phyloP scores from a whole-genome alignment of 2,797 vertebrate genomes.

The Pyrrhura leucotis region DNA sequence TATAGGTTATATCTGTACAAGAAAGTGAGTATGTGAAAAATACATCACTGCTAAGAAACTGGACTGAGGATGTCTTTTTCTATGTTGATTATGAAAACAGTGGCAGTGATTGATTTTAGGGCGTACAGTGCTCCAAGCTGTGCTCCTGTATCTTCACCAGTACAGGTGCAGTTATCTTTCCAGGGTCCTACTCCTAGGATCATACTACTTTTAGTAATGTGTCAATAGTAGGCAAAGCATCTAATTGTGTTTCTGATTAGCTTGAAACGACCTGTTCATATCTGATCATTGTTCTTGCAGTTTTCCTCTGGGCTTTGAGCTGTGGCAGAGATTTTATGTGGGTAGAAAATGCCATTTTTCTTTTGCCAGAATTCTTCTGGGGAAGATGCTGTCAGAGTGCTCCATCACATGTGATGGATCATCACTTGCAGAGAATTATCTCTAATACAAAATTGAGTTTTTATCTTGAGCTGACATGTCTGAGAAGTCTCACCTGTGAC shows the following conservation, averaged over 20 bases:
- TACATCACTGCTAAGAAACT: neutral
- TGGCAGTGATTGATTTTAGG: neutral
- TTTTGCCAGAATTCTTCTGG: slow-evolving; percentile 1
- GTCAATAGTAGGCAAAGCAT: neutral
- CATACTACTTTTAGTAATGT: neutral
- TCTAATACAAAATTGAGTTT: slow-evolving; percentile 50
- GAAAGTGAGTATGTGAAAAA: neutral
- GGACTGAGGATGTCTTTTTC: neutral
- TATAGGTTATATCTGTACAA: neutral
- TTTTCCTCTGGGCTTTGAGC: neutral
- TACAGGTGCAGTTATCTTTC: neutral
- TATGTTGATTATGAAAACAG: neutral
- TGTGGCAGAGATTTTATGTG: neutral
- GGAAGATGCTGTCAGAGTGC: slow-evolving; percentile 26
- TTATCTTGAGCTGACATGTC: slow-evolving; percentile 40
- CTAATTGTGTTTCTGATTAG: neutral
- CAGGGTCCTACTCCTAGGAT: neutral
- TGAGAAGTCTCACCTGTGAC: slow-evolving; percentile 22
- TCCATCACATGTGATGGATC: slow-evolving; percentile 2
- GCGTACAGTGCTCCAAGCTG: neutral
- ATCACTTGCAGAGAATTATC: slow-evolving; percentile 33
- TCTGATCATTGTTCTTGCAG: neutral
- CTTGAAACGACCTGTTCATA: neutral
- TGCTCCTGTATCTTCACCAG: neutral
- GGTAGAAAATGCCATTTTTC: slow-evolving; percentile 32